These are phyloP conservation scores for Myiotriccus ornatus DNA, from an alignment of 2,797 vertebrate genomes.

Conservation along the genomic window DNA sequence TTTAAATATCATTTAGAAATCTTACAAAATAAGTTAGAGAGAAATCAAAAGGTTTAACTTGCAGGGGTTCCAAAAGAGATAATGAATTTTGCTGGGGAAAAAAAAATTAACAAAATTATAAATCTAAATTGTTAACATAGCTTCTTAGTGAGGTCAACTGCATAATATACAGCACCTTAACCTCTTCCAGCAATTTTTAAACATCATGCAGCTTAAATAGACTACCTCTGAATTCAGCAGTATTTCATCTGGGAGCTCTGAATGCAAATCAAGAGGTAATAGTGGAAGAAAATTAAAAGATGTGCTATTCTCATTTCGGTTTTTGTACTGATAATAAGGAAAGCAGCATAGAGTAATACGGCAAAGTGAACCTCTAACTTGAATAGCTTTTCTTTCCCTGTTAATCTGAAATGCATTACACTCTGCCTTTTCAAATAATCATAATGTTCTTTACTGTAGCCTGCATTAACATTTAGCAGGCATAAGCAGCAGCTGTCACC, in stretches of 20 bases:
- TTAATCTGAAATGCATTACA: conserved; percentile 71
- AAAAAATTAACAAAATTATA: conserved; percentile 70
- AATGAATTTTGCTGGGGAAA: conserved; percentile 71
- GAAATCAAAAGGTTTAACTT: conserved; percentile 71
- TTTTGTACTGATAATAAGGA: conserved; percentile 71
- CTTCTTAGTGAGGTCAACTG: conserved; percentile 73
- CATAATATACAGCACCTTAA: conserved; percentile 63
- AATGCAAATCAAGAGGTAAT: conserved; percentile 76
- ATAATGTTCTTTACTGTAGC: conserved; percentile 65
- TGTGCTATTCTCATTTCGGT: conserved; percentile 72
- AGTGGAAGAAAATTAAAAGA: conserved; percentile 75
- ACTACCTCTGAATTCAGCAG: conserved; percentile 68
- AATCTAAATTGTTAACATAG: conserved; percentile 72
- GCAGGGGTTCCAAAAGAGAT: conserved; percentile 62
- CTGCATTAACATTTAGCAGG: conserved; percentile 53
- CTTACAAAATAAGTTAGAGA: conserved; percentile 64
- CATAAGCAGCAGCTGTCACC: conserved; percentile 62
- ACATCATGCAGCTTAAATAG: conserved; percentile 73
- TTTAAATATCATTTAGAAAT: conserved; percentile 69
- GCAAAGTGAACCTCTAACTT: conserved; percentile 63
- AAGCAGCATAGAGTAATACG: conserved; percentile 54
- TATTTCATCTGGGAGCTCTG: conserved; percentile 75
- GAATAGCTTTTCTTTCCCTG: conserved; percentile 71
- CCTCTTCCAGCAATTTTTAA: conserved; percentile 71
- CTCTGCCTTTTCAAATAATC: conserved; percentile 67